A percentile compares a stretch with the other conserved stretches of the same genome.
These are phyloP conservation scores for Balaenoptera acutorostrata DNA, from an alignment of 2,113 vertebrate genomes.

Conservation along the genomic window DNA sequence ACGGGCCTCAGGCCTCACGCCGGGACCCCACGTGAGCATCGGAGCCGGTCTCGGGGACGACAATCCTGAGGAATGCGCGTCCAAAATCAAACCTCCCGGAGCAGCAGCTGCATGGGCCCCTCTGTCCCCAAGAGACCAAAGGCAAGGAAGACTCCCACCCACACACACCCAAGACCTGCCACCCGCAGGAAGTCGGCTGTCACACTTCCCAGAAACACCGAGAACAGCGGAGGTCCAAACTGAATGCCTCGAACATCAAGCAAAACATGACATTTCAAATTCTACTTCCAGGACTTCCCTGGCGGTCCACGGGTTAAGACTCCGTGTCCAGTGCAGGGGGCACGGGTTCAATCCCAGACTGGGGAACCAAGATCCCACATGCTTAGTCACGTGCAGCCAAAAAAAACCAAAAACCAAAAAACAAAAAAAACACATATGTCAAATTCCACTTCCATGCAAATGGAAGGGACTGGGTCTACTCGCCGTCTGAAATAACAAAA, in stretches of 20 bases:
- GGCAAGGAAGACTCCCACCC: not conserved
- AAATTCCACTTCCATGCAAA: not conserved
- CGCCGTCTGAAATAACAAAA: not conserved
- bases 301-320: too few species aligned
- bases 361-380: too few species aligned
- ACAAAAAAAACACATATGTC: too few species aligned
- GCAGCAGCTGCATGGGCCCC: too few species aligned
- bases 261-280: not conserved
- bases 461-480: not conserved
- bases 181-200: not conserved
- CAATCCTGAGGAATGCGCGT: not conserved
- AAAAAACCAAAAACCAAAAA: too few species aligned
- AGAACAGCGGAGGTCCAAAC: not conserved
- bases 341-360: too few species aligned
- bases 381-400: too few species aligned
- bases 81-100: not conserved
- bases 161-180: not conserved
- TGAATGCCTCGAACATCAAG: not conserved
- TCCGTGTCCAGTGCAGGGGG: too few species aligned
- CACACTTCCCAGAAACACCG: too few species aligned
- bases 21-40: not conserved
- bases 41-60: not conserved
- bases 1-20: not conserved
- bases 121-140: not conserved
- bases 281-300: too few species aligned